Evolutionary conservation across 1,140 invertebrate species (phyloP), one percentile per base, ranked within the genome.

Genomic region (Neoseiulus cucumeris): DNA sequence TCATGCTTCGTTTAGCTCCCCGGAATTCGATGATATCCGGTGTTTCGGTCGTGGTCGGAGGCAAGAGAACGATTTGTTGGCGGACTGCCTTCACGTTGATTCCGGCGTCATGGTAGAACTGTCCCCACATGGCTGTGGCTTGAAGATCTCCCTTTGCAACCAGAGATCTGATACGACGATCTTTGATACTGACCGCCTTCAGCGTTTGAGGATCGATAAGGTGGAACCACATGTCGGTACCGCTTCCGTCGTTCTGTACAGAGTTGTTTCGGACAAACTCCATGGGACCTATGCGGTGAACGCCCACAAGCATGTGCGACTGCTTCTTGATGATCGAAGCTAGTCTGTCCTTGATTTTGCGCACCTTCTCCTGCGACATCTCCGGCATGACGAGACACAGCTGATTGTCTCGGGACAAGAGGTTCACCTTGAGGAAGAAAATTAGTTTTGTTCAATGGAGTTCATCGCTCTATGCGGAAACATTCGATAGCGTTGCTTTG

Each of bases 221-320:
- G 69, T 90, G 91, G 73, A 91, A 85, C 86, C 87, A 90, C 2
- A 91, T 80, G 71, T 90, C 87, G 0, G 87, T 89, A 7, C 84
- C 85, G n/a, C 81, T 77, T 0, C 80, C 76, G 73, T 87, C 85
- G 18, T 78, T 81, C 69, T 87, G 82, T 5, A 89, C 73, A 0
- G 84, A 86, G 5, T 71, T 66, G 30, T 71, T 72, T 18, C 65
- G 64, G 14, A 69, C 83, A 83, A 73, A 89, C 89, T 66, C 81
- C 80, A 28, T 81, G 80, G 69, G 18, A 84, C 74, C 82, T 17
- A 91, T 78, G 68, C 84, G 85, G 70, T 91, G 87, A 41, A 90
- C 80, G 0, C 86, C 86, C 7, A 87, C 82, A 2, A 89, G 77
- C 6, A 89, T 71, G 0, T 83, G 84, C 0, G 82, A 84, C 66